Base-by-base conservation (phyloP, 2,797 vertebrate species). In the Thamnophis elegans region DNA sequence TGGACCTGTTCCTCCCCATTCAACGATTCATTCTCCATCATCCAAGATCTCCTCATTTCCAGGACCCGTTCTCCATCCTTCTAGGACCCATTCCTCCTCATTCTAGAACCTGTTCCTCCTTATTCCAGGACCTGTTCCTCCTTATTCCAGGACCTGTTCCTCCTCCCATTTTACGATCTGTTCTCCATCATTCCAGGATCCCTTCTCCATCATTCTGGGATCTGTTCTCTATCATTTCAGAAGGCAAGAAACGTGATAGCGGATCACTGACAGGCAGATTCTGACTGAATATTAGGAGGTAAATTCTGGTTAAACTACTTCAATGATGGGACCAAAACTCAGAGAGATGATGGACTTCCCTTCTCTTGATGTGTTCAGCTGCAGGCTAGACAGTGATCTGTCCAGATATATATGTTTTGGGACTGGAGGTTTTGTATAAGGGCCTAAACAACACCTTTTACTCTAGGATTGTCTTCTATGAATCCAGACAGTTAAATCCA, bases 31-130 rank as follows among this genome's bases (percentile, higher is more conserved):
- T 65, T n/a, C 2, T 65, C 2, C 62, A 14, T n/a, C 0, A 65
- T n/a, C 47, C 47, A 51, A 51, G 47, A 51, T 7, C 47, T 51
- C 47, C 47, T 65, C 0, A 65, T n/a, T n/a, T 65, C 28, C 62
- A 65, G 1, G 28, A n/a, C 28, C 1, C 2, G 1, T n/a, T n/a
- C 28, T 2, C 10, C 58, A 1, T 65, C 12, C 65, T 65, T n/a
- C 8, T 5, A 14, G 4, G 0, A 65, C 1, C 5, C 1, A 5
- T 6, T 65, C 12, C 5, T 0, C 10, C 2, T 65, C 13, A 65
- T 65, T 60, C 59, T 25, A 26, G 25, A 25, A 60, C 3, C 22
- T 3, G 1, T 60, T 25, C 22, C 18, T 5, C 58, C 20, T 59
- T 6, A 59, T 25, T 59, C 58, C 2, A 10, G 2, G 3, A 60